Percentiles rank a stretch among this genome's conserved stretches.
These are phyloP conservation scores for Anoplolepis gracilipes DNA, from an alignment of 1,140 invertebrate species.

Conservation along the genomic window DNA sequence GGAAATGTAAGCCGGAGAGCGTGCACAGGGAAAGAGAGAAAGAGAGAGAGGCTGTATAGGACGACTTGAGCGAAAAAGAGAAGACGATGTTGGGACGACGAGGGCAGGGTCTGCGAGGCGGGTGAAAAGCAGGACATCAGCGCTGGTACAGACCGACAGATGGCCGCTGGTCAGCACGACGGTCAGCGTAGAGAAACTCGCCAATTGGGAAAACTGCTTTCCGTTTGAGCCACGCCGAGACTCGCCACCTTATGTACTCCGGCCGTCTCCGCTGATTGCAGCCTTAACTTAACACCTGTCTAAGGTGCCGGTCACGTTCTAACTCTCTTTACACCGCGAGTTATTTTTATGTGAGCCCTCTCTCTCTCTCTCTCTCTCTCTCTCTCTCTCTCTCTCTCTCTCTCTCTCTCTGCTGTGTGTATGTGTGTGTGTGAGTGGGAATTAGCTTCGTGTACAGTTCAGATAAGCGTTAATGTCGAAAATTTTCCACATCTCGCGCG, in stretches of 20 bases:
- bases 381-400: no score
- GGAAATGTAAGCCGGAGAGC: slow-evolving; percentile 81
- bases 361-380: no score
- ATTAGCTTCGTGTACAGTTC: slow-evolving; percentile 5
- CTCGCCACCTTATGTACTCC: slow-evolving; percentile 22
- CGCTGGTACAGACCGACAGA: slow-evolving; percentile 80
- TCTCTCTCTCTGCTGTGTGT: no score
- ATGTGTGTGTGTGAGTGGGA: no score
- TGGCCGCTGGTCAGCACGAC: slow-evolving; percentile 80
- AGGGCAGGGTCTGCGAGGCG: slow-evolving; percentile 49
- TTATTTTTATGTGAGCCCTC: slow-evolving; percentile 11
- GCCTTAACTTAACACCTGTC: slow-evolving; percentile 57
- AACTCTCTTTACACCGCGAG: slow-evolving; percentile 37
- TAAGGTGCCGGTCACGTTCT: slow-evolving; percentile 27
- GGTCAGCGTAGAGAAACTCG: slow-evolving; percentile 57
- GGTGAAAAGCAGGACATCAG: slow-evolving; percentile 66
- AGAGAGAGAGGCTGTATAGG: slow-evolving; percentile 11
- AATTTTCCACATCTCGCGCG: neutral
- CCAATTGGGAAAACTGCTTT: slow-evolving; percentile 70
- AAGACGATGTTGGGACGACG: slow-evolving; percentile 39
- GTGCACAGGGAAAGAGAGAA: neutral
- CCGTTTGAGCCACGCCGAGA: slow-evolving; percentile 34
- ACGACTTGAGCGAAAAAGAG: slow-evolving; percentile 45
- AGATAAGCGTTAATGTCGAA: neutral
- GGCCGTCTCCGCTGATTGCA: slow-evolving; percentile 46